Conservation (phyloP, 2,113 vertebrate species). For the Polypterus senegalus region DNA sequence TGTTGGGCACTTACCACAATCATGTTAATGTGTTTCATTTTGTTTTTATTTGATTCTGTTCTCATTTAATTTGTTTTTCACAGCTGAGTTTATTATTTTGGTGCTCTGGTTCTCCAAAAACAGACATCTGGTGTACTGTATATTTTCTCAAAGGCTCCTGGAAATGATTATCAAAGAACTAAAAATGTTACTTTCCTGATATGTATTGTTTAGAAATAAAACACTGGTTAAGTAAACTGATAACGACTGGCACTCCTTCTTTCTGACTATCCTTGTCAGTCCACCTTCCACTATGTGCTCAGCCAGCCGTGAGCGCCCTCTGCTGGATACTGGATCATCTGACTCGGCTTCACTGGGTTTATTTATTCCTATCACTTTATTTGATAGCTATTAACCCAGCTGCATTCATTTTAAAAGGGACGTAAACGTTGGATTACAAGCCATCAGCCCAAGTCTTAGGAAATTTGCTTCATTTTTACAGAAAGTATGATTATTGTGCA, state of each 20-base stretch:
- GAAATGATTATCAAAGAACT: conserved; percentile 45
- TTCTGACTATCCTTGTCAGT: neutral
- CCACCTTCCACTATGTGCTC: too few species aligned
- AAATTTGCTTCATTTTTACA: too few species aligned
- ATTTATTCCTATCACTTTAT: too few species aligned
- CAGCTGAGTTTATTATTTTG: conserved; percentile 43
- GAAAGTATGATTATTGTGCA: too few species aligned
- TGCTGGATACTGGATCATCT: too few species aligned
- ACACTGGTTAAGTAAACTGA: conserved; percentile 49
- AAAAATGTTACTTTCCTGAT: conserved; percentile 54
- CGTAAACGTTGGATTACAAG: too few species aligned
- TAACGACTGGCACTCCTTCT: neutral
- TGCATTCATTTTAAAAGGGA: too few species aligned
- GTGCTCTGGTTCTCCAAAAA: conserved; percentile 46
- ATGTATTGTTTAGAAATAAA: conserved; percentile 63
- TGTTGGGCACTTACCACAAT: conserved; percentile 47
- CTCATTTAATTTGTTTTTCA: conserved; percentile 21
- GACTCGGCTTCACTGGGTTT: too few species aligned
- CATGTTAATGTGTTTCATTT: conserved; percentile 24
- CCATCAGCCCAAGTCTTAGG: too few species aligned
- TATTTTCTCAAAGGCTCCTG: conserved; percentile 37
- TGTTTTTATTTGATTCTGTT: neutral
- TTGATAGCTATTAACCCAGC: too few species aligned
- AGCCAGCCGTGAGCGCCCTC: neutral
- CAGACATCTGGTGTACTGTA: conserved; percentile 42